These are phyloP conservation scores for Drosophila flavopinicola DNA, from an alignment of 2,888 invertebrate genomes.

Conservation along the genomic window DNA sequence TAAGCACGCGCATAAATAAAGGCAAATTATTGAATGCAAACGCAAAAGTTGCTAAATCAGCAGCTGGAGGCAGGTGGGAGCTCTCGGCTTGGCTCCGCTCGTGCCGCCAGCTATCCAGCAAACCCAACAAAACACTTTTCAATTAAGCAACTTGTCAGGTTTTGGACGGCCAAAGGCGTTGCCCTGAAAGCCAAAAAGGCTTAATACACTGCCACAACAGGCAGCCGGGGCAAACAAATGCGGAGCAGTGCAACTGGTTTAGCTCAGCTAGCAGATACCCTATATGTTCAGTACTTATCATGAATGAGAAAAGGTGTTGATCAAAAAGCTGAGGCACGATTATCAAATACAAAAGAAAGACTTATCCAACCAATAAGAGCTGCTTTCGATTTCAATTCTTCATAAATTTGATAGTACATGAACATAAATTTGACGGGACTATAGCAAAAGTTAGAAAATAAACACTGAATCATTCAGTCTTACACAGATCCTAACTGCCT, in stretches of 20 bases:
- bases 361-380: too few species aligned
- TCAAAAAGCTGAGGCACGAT: too few species aligned
- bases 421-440: too few species aligned
- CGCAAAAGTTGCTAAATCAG: slow-evolving; percentile 60
- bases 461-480: too few species aligned
- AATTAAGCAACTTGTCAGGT: slow-evolving; percentile 76
- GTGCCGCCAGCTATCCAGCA: slow-evolving; percentile 13
- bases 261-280: slow-evolving; percentile 9
- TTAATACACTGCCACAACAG: slow-evolving; percentile 46
- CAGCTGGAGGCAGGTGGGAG: slow-evolving; percentile 24
- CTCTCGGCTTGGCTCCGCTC: background rate
- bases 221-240: slow-evolving; percentile 24
- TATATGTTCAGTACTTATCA: too few species aligned
- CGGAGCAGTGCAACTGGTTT: background rate
- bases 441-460: too few species aligned
- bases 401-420: too few species aligned
- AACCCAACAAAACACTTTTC: slow-evolving; percentile 72
- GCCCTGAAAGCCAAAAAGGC: slow-evolving; percentile 53
- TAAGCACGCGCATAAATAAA: slow-evolving; percentile 65
- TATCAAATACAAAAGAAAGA: too few species aligned
- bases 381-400: too few species aligned
- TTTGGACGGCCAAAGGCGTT: slow-evolving; percentile 37
- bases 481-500: too few species aligned
- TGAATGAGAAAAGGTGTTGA: too few species aligned
- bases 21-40: slow-evolving; percentile 68